Evolutionary conservation across 1,140 invertebrate species (phyloP), one percentile per base, ranked within the genome.

Genomic region (Neuroterus valhalla): DNA sequence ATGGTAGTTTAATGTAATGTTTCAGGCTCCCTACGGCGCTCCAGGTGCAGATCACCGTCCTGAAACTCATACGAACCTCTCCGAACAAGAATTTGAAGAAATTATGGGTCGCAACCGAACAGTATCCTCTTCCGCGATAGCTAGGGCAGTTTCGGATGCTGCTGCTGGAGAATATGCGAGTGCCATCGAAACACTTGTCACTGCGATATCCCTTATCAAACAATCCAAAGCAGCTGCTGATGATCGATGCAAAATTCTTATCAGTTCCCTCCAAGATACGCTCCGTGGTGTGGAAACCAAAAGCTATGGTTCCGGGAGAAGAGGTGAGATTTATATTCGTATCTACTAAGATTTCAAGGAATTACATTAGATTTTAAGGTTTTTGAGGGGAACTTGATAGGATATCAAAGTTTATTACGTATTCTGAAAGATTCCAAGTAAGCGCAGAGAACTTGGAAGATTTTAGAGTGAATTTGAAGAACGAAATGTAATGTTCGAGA

Each of bases 171-270:
- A 99, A 90, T 99, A 97, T 91, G 96, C 96, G 0, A 98, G 96
- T 89, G 98, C 98, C 62, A 99, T 99, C 83, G 98, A 99, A 90
- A 99, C 98, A 5, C 90, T 99, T 73, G 97, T 99, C 4, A 99
- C 98, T 1, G 98, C 98, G 2, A 99, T 99, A 80, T 99, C 98
- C 4, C 91, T 99, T 19, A 99, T 99, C 75, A 99, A 99, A 90
- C 98, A 99, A 91, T 99, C 98, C 19, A 99, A 99, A 91, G 92
- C 92, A 31, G 96, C 98, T 0, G 95, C 96, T 85, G 98, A 99
- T 91, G 98, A 99, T 87, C 92, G 98, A 48, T 99, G 98, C 91
- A 99, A 99, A 91, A 98, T 99, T 79, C 90, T 99, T 12, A 98
- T 99, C 70, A 98, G 96, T 83, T 98, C 98, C 0, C 91, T 99